Percentiles rank a stretch among this genome's conserved stretches.
Conservation (phyloP, 2,888 invertebrate genomes). For the Arge pagana region DNA sequence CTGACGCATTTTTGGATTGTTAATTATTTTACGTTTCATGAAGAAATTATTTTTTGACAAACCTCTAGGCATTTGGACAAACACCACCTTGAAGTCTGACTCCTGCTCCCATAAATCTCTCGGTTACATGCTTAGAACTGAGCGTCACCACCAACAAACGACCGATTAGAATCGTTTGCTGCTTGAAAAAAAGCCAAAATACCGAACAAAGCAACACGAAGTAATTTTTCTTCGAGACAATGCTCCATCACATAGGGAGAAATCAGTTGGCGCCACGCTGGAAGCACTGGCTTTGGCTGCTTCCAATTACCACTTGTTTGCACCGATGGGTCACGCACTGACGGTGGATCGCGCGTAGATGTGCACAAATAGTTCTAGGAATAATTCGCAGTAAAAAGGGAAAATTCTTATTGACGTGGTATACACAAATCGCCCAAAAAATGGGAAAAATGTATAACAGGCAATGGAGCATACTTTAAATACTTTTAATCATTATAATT, state of each 20-base stretch:
- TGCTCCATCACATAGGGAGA: neutral
- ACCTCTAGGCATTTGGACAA: too few species aligned
- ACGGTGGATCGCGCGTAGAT: slow-evolving; percentile 5
- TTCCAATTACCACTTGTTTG: slow-evolving; percentile 19
- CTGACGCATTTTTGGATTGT: too few species aligned
- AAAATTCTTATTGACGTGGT: slow-evolving; percentile 6
- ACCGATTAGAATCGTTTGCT: slow-evolving; percentile 10
- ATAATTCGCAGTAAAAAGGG: slow-evolving; percentile 13
- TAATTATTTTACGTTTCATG: too few species aligned
- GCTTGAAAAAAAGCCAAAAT: slow-evolving; percentile 8
- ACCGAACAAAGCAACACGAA: neutral
- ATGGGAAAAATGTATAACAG: too few species aligned
- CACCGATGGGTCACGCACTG: slow-evolving; percentile 12
- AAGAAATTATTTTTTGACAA: too few species aligned
- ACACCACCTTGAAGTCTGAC: too few species aligned
- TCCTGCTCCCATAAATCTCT: too few species aligned
- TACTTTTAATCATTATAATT: too few species aligned
- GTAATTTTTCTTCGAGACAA: slow-evolving; percentile 6
- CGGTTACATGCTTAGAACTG: neutral
- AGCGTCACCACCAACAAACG: slow-evolving; percentile 9
- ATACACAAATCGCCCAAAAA: neutral
- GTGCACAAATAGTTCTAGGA: slow-evolving; percentile 4
- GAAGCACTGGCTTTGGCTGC: slow-evolving; percentile 20
- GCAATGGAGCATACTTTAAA: neutral
- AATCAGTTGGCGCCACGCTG: slow-evolving; percentile 10